Evolutionary conservation across 1,140 invertebrate species (phyloP), one percentile per base, ranked within the genome.

Genomic region (Neodiprion virginianus): DNA sequence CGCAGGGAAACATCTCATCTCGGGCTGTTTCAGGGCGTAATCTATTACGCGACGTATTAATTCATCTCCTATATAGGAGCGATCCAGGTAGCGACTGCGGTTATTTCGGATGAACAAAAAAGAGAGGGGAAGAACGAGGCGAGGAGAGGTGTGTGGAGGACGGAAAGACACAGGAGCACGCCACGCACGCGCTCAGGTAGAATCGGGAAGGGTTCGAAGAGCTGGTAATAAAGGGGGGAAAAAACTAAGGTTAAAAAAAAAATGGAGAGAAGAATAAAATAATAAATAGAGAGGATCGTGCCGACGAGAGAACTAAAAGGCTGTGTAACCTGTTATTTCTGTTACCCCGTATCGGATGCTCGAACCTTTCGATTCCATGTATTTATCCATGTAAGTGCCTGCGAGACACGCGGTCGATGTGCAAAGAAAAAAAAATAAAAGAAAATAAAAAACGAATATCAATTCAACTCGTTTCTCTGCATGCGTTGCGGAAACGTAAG

Each of bases 151-250:
- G 28, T 40, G 28, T 4, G 28, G 28, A 40, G 5, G n/a, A 61
- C 0, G n/a, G n/a, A 61, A 61, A 9, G n/a, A 61, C 53, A 61
- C 53, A 61, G 53, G n/a, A 61, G 53, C 53, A 61, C 53, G 53
- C 53, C 53, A 61, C 53, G 53, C 53, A 61, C 53, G 53, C 53
- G 53, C 53, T 61, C 53, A 61, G 53, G 53, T 61, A 61, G 53
- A 61, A 61, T 61, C 53, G n/a, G 53, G 53, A 61, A 61, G 53
- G 53, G 53, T 61, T 61, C 53, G 28, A 40, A 8, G 53, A 61
- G 53, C 53, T 12, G 53, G 53, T 61, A 61, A 40, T 40, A 40
- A 40, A 40, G 28, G 28, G 17, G 17, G 28, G 5, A 40, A 40
- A 40, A 40, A 40, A 40, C 28, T 40, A 40, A 5, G 28, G 28